Conservation (phyloP, 2,888 invertebrate genomes). For the Nemotelus pantherinus region DNA sequence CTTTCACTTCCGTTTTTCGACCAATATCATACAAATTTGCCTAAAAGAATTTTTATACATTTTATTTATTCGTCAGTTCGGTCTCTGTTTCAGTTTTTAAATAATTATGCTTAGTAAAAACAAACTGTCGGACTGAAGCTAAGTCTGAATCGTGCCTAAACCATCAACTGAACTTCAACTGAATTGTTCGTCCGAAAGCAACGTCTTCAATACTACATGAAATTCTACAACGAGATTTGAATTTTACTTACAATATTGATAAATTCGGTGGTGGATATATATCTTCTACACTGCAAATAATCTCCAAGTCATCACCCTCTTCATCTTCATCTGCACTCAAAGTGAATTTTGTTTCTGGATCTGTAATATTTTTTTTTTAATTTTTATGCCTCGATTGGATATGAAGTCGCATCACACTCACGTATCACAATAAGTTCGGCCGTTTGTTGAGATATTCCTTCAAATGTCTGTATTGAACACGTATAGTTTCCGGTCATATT, state of each 20-base stretch:
- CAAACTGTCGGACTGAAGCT: too few species aligned
- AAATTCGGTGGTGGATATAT: constrained; percentile 63
- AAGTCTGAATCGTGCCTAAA: too few species aligned
- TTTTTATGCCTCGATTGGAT: neutral
- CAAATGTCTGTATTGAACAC: constrained; percentile 62
- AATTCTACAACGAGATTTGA: too few species aligned
- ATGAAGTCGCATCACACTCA: constrained; percentile 49
- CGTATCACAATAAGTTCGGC: constrained; percentile 63
- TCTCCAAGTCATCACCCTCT: constrained; percentile 58
- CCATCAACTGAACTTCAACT: too few species aligned
- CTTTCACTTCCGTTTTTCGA: too few species aligned
- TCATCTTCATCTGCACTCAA: constrained; percentile 62
- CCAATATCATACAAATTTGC: too few species aligned
- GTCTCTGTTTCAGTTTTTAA: too few species aligned
- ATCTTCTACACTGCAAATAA: constrained; percentile 63
- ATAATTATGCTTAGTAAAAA: too few species aligned
- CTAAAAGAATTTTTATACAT: too few species aligned
- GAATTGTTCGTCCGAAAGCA: too few species aligned
- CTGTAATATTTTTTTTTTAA: constrained; percentile 52
- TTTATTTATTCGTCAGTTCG: too few species aligned
- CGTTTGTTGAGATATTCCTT: constrained; percentile 22
- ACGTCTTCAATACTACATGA: too few species aligned
- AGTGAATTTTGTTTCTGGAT: constrained; percentile 64
- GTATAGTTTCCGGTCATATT: constrained; percentile 65
- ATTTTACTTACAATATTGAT: constrained; percentile 61